Percentiles rank a stretch among this genome's conserved stretches.
Conservation (phyloP, 1,140 invertebrate genomes). For the Atopsyche davidsoni region DNA sequence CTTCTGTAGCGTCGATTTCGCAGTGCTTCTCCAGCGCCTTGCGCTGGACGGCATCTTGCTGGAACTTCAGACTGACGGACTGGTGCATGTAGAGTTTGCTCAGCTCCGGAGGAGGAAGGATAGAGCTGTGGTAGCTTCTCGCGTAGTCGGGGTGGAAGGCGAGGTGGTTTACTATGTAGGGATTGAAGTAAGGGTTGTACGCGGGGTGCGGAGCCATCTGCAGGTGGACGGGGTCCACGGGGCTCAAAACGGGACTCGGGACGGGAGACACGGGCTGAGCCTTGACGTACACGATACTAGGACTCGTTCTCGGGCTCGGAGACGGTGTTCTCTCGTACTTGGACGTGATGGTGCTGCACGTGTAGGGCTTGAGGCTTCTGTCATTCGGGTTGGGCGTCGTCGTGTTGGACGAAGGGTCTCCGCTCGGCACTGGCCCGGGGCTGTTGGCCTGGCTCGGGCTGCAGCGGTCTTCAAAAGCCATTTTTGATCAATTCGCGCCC, state of each 20-base stretch:
- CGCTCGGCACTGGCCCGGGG: conserved; percentile 39
- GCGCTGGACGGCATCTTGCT: no score
- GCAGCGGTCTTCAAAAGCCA: conserved; percentile 56
- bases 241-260: conserved; percentile 1
- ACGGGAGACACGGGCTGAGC: background rate
- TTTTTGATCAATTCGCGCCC: conserved; percentile 33
- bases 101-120: background rate
- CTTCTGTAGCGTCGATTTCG: no score
- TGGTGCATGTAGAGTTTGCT: no score
- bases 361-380: conserved; percentile 25
- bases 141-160: background rate
- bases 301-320: background rate
- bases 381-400: conserved; percentile 29
- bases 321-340: conserved; percentile 22
- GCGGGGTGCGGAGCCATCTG: conserved; percentile 8
- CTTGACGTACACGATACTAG: conserved; percentile 8
- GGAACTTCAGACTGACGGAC: no score
- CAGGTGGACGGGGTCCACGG: conserved; percentile 8
- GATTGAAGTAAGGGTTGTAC: conserved; percentile 25
- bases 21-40: no score
- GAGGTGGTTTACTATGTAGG: conserved; percentile 10
- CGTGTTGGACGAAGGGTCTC: conserved; percentile 38
- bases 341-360: conserved; percentile 23
- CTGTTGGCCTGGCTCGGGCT: conserved; percentile 54
- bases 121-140: conserved; percentile 2